Base-by-base conservation (phyloP, 2,113 vertebrate genomes). In the Odobenus rosmarus region DNA sequence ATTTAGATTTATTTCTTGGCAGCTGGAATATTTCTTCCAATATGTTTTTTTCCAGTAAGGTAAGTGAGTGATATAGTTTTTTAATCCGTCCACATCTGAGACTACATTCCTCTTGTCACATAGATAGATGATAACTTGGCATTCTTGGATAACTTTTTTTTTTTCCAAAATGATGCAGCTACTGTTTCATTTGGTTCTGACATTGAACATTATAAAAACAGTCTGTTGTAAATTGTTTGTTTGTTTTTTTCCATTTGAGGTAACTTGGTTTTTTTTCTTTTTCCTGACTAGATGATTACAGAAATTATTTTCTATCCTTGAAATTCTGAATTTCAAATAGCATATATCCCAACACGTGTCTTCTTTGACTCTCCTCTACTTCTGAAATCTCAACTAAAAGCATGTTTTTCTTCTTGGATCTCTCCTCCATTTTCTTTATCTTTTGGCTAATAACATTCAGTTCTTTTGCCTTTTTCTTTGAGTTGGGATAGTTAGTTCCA, bases 311-410 rank as follows among this genome's bases (percentile, higher is more conserved):
- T 62, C 55, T 59, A 53, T 90, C 23, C 4, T 59, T 92, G 24
- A 12, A 81, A 92, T 69, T 91, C 49, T 92, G 49, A 88, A 69
- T 88, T 67, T 82, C n/a, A 74, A 91, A 62, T 21, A 93, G 36
- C 10, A 72, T 4, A 31, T 76, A 26, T 49, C 8, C 46, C 92
- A 83, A 28, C n/a, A 33, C 42, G 18, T 57, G 24, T 59, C 33
- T 83, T 77, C 55, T 26, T 79, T 49, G 23, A 72, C 3, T n/a
- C 2, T 46, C 62, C 9, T 64, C 24, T 81, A 36, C 9, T 67
- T 87, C 46, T 87, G 57, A 8, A 90, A 85, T 85, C 85, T 85
- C 26, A 61, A 59, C 24, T 23, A 53, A 69, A 59, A 71, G 13
- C 3, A 4, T 61, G 53, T 67, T 96, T 69, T 62, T 36, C 42